A percentile compares a stretch with the other conserved stretches of the same genome.
Conservation (phyloP, 2,888 invertebrate species). For the Eupeodes luniger region DNA sequence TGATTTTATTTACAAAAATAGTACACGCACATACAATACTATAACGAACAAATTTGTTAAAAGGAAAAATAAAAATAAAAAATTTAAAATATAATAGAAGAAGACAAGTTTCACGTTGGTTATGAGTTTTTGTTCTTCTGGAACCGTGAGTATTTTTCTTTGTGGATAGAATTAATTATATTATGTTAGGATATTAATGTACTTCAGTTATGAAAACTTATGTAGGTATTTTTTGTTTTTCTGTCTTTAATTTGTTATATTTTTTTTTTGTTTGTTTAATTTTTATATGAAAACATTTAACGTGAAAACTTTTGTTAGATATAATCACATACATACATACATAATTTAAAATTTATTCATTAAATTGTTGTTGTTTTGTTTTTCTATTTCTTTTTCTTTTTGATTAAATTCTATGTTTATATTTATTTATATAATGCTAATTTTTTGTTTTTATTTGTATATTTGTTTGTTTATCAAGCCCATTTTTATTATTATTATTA, state of each 20-base stretch:
- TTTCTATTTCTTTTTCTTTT: constrained; percentile 14
- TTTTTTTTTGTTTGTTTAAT: not conserved
- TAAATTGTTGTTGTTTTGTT: constrained; percentile 11
- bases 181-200: constrained; percentile 45
- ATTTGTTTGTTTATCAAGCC: constrained; percentile 55
- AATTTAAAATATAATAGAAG: not conserved
- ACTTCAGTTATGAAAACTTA: constrained; percentile 57
- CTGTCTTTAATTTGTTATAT: not conserved
- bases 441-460: constrained; percentile 39
- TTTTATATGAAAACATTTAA: constrained; percentile 70
- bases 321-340: constrained; percentile 60
- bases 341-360: constrained; percentile 58
- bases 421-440: constrained; percentile 67
- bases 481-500: constrained; percentile 13
- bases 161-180: constrained; percentile 46
- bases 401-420: constrained; percentile 59
- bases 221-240: constrained; percentile 37
- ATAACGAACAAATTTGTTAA: constrained; percentile 59
- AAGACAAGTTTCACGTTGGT: constrained; percentile 36
- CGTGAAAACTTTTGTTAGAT: constrained; percentile 66
- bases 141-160: constrained; percentile 59
- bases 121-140: constrained; percentile 46
- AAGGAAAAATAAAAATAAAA: constrained; percentile 3
- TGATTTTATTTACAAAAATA: constrained; percentile 73
- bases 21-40: constrained; percentile 71